phyloP scores from a whole-genome alignment of 2,797 vertebrate species.

The Catharus ustulatus region DNA sequence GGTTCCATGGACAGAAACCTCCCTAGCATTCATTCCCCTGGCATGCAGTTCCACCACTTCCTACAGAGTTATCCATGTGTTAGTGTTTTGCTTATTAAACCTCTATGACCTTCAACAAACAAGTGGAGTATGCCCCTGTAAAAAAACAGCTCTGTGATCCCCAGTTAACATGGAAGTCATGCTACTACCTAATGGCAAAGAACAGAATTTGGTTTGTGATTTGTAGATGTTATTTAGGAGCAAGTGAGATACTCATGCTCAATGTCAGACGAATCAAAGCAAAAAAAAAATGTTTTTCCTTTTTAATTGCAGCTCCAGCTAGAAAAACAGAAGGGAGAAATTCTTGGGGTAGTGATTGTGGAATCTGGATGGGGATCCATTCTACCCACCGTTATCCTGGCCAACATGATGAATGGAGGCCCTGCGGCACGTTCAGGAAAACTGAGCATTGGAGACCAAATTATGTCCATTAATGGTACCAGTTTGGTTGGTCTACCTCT shows the following conservation, averaged over 20 bases:
- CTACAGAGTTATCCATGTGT: neutral
- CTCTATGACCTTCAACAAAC: neutral
- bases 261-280: neutral
- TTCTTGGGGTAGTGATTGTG: conserved; percentile 96
- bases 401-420: conserved; percentile 99
- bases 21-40: neutral
- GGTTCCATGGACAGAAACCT: neutral
- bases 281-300: neutral
- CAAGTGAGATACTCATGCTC: neutral
- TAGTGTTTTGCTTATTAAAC: neutral
- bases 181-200: neutral
- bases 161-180: neutral
- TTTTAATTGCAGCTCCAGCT: conserved; percentile 87
- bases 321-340: conserved; percentile 97
- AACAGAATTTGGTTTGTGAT: neutral
- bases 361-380: conserved; percentile 99
- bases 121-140: neutral
- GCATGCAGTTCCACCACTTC: neutral
- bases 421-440: conserved; percentile 96
- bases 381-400: conserved; percentile 96
- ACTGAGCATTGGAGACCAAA: conserved; percentile 99
- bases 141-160: neutral
- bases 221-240: neutral
- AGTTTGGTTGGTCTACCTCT: conserved; percentile 97
- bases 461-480: conserved; percentile 99